These are phyloP conservation scores for Pantherophis guttatus DNA, from an alignment of 2,113 vertebrate genomes.

Conservation along the genomic window DNA sequence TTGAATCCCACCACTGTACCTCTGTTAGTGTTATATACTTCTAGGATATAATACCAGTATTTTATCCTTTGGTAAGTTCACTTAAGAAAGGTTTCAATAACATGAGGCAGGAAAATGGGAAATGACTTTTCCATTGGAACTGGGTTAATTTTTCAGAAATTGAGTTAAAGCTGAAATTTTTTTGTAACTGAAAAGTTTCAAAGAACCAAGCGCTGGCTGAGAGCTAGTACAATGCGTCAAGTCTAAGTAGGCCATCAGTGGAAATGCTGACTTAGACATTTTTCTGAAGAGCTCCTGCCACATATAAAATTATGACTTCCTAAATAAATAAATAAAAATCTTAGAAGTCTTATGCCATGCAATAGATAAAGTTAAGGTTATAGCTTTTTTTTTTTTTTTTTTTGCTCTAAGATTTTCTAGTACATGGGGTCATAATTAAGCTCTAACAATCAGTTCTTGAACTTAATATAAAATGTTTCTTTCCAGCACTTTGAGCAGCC, in stretches of 20 bases:
- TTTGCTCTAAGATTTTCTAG: not conserved
- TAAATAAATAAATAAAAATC: not conserved
- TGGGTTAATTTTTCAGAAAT: too few species aligned
- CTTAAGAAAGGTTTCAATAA: too few species aligned
- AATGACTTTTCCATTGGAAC: too few species aligned
- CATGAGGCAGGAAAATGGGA: too few species aligned
- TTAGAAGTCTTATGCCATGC: not conserved
- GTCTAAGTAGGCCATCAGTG: not conserved
- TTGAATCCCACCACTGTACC: too few species aligned
- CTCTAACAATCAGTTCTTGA: not conserved
- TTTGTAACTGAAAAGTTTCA: not conserved
- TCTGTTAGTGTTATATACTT: too few species aligned
- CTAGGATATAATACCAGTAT: too few species aligned
- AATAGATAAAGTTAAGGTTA: not conserved
- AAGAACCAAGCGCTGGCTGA: too few species aligned
- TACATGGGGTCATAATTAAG: not conserved
- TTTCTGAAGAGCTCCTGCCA: not conserved
- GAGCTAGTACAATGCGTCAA: not conserved
- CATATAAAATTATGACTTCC: not conserved
- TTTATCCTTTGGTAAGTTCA: too few species aligned
- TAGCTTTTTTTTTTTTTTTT: not conserved
- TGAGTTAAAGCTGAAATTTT: not conserved
- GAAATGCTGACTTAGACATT: not conserved
- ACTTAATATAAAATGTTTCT: constrained; percentile 15
- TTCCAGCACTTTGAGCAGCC: not conserved